Percentiles rank a stretch among this genome's conserved stretches.
Conservation (phyloP, 2,113 vertebrate genomes). For the Seriola quinqueradiata region DNA sequence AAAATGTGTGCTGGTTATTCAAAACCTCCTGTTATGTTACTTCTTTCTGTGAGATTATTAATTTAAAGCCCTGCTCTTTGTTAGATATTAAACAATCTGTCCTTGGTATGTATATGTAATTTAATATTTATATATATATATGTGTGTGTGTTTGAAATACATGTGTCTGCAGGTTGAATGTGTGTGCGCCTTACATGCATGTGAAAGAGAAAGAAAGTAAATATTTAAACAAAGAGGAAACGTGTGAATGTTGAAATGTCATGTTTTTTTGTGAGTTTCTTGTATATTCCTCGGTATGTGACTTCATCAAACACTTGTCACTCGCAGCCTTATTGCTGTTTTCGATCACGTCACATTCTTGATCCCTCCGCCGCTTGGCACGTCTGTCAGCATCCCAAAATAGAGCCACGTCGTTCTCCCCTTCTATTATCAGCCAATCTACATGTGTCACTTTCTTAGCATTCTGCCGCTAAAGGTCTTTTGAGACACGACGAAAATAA, state of each 20-base stretch:
- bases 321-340: slow-evolving; percentile 35
- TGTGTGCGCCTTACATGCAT: too few relatives aligned
- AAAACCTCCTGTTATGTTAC: too few relatives aligned
- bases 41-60: too few relatives aligned
- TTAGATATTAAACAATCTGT: too few relatives aligned
- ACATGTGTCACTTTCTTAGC: neutral
- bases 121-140: too few relatives aligned
- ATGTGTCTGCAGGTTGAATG: too few relatives aligned
- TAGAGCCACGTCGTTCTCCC: slow-evolving; percentile 26
- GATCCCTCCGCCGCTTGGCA: slow-evolving; percentile 3
- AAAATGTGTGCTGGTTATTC: too few relatives aligned
- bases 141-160: too few relatives aligned
- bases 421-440: neutral
- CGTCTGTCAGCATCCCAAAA: slow-evolving; percentile 43
- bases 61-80: too few relatives aligned
- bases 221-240: too few relatives aligned
- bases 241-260: too few relatives aligned
- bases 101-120: neutral
- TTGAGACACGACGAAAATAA: neutral
- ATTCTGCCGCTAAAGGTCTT: neutral
- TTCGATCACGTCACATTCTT: slow-evolving; percentile 38
- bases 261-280: neutral
- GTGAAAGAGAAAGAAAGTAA: too few relatives aligned
- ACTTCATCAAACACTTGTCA: slow-evolving; percentile 53
- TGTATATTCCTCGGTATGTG: neutral